Evolutionary conservation across 2,797 vertebrate species (phyloP), one percentile per base, ranked within the genome.

Genomic region (Sebastes diploproa): DNA sequence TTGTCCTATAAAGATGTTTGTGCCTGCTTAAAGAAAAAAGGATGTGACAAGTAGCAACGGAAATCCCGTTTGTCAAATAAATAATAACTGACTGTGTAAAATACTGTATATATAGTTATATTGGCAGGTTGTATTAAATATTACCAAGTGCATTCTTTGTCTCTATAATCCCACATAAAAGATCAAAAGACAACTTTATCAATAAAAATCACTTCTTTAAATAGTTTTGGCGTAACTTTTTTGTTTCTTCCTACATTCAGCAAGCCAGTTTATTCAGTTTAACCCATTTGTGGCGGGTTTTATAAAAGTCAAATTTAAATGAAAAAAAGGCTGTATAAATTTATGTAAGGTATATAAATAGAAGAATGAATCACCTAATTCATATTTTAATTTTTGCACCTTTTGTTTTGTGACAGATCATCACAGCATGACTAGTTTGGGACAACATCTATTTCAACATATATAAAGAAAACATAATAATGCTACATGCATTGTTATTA

Each of bases 401-500:
- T 16, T 84, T 71, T 60, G 42, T 54, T 77, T 66, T 74, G 88
- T 83, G 85, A 90, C 68, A 59, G 69, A 75, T 83, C 68, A 78
- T 87, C 87, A 91, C 85, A 89, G 78, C 78, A 75, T 83, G 89
- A 82, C 81, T 76, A 78, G 75, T 85, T 88, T 81, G 88, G 59
- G 86, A 92, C 87, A 88, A 91, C 83, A 89, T 85, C 81, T 76
- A 89, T 75, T 85, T 88, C 66, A 89, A 92, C 87, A 89, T 79
- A 88, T 80, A 27, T 56, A 60, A 65, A 83, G 84, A 81, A 78
- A 86, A 79, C 52, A 46, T 27, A 84, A 87, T 68, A 90, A 92
- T 87, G 92, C 92, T 92, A 94, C 92, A 91, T 93, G 92, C 90
- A 91, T 83, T 61, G 75, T 88, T 80, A 78, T 78, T 77, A 88